Conservation (phyloP, 2,113 vertebrate genomes). For the Dinomys branickii region DNA sequence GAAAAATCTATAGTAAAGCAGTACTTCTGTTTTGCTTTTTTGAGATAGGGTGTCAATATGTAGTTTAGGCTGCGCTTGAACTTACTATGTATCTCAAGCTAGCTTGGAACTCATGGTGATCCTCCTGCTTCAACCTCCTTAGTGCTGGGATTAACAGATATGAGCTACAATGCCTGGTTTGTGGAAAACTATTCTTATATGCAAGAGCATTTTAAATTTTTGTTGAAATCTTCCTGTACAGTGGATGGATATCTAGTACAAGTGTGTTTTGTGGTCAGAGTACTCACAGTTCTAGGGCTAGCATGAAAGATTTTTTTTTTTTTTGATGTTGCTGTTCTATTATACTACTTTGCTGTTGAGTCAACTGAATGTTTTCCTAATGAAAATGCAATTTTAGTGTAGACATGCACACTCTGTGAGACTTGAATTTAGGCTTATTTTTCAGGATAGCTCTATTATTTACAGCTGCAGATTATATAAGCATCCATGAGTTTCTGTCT, state of each 20-base stretch:
- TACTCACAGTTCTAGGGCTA: conserved; percentile 15
- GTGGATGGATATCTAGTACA: neutral
- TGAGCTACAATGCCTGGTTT: neutral
- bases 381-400: conserved; percentile 55
- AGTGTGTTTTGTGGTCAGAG: conserved; percentile 35
- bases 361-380: conserved; percentile 28
- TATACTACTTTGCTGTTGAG: conserved; percentile 36
- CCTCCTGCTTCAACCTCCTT: neutral
- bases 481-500: neutral
- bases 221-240: conserved; percentile 45
- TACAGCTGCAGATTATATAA: conserved; percentile 35
- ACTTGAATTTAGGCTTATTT: conserved; percentile 46
- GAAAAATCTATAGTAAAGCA: conserved; percentile 46
- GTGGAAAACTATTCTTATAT: conserved; percentile 41
- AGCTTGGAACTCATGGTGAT: neutral
- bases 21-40: neutral
- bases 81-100: neutral
- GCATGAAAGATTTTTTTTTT: conserved; percentile 3
- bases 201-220: conserved; percentile 36
- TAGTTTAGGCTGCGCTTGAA: neutral
- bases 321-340: conserved; percentile 24
- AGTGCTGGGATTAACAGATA: neutral
- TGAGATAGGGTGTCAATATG: neutral
- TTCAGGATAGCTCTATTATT: neutral
- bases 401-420: neutral